Evolutionary conservation across 2,797 vertebrate species (phyloP), one percentile per base, ranked within the genome.

Genomic region (Botia kubotai): DNA sequence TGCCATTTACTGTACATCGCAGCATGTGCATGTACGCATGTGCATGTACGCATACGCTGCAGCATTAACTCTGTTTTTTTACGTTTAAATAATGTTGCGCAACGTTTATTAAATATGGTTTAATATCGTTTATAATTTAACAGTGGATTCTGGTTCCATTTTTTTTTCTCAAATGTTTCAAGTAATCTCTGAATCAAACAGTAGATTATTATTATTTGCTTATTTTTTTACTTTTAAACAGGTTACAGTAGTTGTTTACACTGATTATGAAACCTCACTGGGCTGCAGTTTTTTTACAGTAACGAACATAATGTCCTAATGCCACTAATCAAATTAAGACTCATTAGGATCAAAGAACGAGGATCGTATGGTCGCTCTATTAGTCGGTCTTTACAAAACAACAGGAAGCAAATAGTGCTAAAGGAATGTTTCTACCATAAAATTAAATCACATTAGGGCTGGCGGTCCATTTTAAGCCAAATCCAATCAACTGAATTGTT

Each of bases 401-500:
- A 46, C 23, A 57, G 12, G 26, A 39, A 65, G 58, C 10, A 67
- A 19, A 67, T 69, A 39, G 10, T 29, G 17, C 67, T 60, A 36
- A 46, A 73, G 39, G 19, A 80, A 73, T 29, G 14, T 66, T 60
- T 78, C 70, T 60, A 1, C 33, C 16, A 62, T 29, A 48, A 48
- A 67, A 67, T 67, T 66, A 76, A 71, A 72, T 74, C 72, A 79
- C 21, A 57, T 66, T 19, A 21, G 53, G 66, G 23, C 62, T 70
- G 36, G 62, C 46, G 39, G 14, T 52, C 4, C 60, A 39, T 70
- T 74, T 72, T 69, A 78, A 29, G 52, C 52, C 46, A 65, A 77
- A 77, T 71, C 75, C 50, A 66, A 63, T 70, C 73, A 75, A 79
- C 33, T 83, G 66, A 46, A 23, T 74, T 75, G 72, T 74, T 68